phyloP scores from a whole-genome alignment of 2,113 vertebrate species.

The Podarcis muralis region DNA sequence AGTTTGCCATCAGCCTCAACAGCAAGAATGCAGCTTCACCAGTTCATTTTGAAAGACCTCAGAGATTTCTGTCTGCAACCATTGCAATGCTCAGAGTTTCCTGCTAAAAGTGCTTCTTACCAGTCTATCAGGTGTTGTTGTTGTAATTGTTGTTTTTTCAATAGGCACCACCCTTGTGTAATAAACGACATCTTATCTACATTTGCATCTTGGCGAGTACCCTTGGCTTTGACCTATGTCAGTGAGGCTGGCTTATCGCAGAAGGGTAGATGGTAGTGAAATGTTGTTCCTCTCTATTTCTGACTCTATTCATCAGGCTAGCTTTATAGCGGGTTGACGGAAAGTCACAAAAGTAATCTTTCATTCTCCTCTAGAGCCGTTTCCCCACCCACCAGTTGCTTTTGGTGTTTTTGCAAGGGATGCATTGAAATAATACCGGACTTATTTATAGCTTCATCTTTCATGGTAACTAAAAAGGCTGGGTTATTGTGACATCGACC shows the following conservation, averaged over 20 bases:
- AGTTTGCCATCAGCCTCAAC: constrained; percentile 16
- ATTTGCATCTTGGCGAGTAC: constrained; percentile 54
- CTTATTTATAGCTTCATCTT: constrained; percentile 60
- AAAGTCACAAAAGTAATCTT: constrained; percentile 56
- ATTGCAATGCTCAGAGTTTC: not conserved
- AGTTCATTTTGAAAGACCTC: constrained; percentile 13
- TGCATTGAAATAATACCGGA: constrained; percentile 58
- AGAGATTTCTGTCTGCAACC: constrained; percentile 8
- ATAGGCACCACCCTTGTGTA: constrained; percentile 49
- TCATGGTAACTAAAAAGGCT: constrained; percentile 55
- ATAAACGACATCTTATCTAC: constrained; percentile 54
- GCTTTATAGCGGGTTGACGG: constrained; percentile 56
- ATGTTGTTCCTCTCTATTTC: constrained; percentile 47
- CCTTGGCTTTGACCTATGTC: constrained; percentile 48
- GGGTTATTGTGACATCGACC: constrained; percentile 46
- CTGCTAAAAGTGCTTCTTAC: not conserved
- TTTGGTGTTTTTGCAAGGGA: constrained; percentile 56
- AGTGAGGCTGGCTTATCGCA: constrained; percentile 36
- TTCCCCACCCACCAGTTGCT: constrained; percentile 58
- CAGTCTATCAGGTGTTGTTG: constrained; percentile 23
- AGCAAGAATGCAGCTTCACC: not conserved
- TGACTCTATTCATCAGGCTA: constrained; percentile 52
- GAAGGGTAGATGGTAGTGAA: constrained; percentile 36
- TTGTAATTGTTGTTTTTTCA: constrained; percentile 31
- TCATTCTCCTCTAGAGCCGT: constrained; percentile 65